A percentile compares a stretch with the other conserved stretches of the same genome.
These are phyloP conservation scores for Anoura caudifer DNA, from an alignment of 2,113 vertebrate genomes.

Conservation along the genomic window DNA sequence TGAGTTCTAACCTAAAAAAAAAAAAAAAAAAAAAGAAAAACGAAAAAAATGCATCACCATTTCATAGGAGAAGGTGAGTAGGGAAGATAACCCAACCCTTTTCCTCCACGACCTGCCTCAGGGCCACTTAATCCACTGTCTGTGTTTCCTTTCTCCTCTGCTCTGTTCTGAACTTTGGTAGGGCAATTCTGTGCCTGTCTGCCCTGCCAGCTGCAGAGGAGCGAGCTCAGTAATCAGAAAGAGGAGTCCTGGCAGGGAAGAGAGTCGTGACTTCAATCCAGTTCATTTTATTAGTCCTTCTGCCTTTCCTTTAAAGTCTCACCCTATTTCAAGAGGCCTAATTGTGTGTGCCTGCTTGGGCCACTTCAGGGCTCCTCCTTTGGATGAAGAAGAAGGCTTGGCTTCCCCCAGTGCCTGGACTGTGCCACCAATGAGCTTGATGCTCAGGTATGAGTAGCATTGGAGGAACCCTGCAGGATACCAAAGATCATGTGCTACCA, in stretches of 20 bases:
- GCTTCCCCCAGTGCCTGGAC: not conserved
- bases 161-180: not conserved
- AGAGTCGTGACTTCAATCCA: not conserved
- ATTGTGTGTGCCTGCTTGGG: too few species aligned
- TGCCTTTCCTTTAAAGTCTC: not conserved
- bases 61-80: not conserved
- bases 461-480: not conserved
- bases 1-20: not conserved
- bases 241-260: not conserved
- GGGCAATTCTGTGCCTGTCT: too few species aligned
- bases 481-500: not conserved
- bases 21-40: not conserved
- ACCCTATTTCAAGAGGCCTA: not conserved
- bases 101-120: not conserved
- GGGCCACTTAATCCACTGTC: not conserved
- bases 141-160: not conserved
- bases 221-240: not conserved
- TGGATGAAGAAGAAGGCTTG: not conserved
- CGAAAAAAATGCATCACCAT: not conserved
- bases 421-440: not conserved
- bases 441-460: not conserved
- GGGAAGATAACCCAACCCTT: not conserved
- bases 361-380: not conserved
- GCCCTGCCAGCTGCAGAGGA: not conserved
- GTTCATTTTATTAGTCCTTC: not conserved